phyloP scores from a whole-genome alignment of 2,888 invertebrate species.

The Nomada lathburiana region DNA sequence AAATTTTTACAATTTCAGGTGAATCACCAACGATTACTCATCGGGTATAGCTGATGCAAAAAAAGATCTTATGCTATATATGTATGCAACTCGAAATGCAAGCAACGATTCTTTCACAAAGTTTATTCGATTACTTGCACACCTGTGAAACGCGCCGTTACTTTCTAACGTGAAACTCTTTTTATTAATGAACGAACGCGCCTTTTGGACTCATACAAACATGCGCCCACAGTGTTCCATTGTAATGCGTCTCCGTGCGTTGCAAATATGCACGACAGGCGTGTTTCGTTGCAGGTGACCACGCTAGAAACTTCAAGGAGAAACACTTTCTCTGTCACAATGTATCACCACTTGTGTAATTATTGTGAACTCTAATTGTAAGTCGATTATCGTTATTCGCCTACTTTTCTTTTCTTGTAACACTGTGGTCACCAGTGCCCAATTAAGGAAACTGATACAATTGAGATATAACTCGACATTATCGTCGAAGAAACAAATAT shows the following conservation, averaged over 20 bases:
- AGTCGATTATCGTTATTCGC: background rate
- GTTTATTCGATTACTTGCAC: conserved; percentile 40
- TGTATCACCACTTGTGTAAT: conserved; percentile 70
- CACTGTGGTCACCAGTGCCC: no score
- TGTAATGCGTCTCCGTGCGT: conserved; percentile 22
- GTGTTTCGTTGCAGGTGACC: conserved; percentile 34
- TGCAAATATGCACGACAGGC: background rate
- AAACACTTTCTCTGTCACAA: conserved; percentile 83
- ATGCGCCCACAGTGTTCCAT: background rate
- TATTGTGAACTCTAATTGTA: conserved; percentile 7
- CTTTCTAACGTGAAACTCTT: conserved; percentile 58
- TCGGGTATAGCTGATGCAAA: no score
- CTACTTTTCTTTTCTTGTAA: background rate
- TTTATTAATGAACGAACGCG: conserved; percentile 13
- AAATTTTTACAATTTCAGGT: background rate
- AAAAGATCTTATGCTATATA: no score
- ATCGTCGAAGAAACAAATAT: background rate
- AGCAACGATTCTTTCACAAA: conserved; percentile 29
- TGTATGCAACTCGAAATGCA: background rate
- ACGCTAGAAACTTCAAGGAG: conserved; percentile 79
- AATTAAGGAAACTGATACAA: background rate
- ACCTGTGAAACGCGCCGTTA: conserved; percentile 55
- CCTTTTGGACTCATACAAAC: background rate
- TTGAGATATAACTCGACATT: background rate
- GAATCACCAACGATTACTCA: conserved; percentile 4